Base-by-base conservation (phyloP, 1,140 invertebrate species). In the Leptinotarsa undecemlineata region DNA sequence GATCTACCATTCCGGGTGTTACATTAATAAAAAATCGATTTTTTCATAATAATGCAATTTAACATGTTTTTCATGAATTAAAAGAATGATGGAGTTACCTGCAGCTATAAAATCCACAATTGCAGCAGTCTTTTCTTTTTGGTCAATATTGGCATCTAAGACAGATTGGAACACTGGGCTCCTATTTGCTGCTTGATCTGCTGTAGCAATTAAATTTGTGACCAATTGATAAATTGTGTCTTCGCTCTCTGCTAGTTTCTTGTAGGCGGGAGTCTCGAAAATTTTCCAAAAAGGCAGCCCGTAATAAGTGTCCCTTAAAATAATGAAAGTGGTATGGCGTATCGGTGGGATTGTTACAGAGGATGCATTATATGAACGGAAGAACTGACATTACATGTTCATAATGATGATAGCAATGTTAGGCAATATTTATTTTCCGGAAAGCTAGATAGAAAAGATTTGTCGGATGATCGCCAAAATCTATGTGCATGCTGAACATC, bases 81-180 rank as follows among this genome's bases (percentile, higher is more conserved):
- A 42, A 42, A 42, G 33, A 42, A 8, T 42, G 8, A 42, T 42
- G 33, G 33, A 42, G 33, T 47, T 72, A 72, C 71, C 94, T 26
- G 93, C 93, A 2, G 93, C 92, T 78, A 95, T 93, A 80, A 95
- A 95, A 85, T 96, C 94, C 60, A 95, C 92, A 77, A 95, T 92
- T 3, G 92, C 92, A 1, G 93, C 93, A 82, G 93, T 94, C 83
- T 95, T 95, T 82, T 96, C 94, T 42, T 91, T 86, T 75, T 91
- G 89, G 81, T 95, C 93, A 64, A 95, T 84, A 74, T 89, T 88
- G 51, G 92, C 90, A 17, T 90, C 87, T 14, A 95, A 85, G 72
- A 95, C 92, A 48, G 91, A 92, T 66, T 77, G 73, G 80, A 94
- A 93, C 48, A 95, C 91, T 78, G 92, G 90, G 69, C 84, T 84